These are phyloP conservation scores for Hypomesus transpacificus DNA, from an alignment of 2,113 vertebrate species.

Conservation along the genomic window DNA sequence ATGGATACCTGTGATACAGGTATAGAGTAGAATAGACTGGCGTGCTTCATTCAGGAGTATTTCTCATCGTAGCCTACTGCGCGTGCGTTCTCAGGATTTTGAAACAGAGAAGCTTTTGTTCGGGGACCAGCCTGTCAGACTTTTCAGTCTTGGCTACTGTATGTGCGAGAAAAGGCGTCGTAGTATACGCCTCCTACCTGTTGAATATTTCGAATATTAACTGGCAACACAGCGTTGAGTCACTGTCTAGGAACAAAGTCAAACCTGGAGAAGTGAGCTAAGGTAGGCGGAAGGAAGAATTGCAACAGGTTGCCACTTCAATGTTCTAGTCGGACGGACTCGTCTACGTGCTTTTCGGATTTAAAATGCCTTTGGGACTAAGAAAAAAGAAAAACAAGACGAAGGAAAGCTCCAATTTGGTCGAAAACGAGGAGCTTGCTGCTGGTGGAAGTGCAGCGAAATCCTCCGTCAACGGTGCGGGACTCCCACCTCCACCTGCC, in stretches of 20 bases:
- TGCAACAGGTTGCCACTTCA: conserved; percentile 61
- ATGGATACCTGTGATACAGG: too few species aligned
- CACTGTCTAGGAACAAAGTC: conserved; percentile 36
- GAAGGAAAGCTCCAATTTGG: conserved; percentile 73
- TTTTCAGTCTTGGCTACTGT: conserved; percentile 24
- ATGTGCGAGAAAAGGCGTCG: not conserved
- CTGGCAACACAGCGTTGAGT: conserved; percentile 15
- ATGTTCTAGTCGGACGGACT: conserved; percentile 48
- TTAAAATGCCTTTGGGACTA: conserved; percentile 83
- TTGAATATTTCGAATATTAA: conserved; percentile 43
- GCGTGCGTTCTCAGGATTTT: conserved; percentile 60
- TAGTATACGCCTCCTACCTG: conserved; percentile 53
- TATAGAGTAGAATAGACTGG: too few species aligned
- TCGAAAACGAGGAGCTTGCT: conserved; percentile 77
- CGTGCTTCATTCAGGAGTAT: too few species aligned
- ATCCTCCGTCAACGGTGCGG: conserved; percentile 50
- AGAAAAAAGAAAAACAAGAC: conserved; percentile 77
- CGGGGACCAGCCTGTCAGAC: conserved; percentile 41
- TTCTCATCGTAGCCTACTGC: conserved; percentile 42
- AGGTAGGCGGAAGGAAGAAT: conserved; percentile 40
- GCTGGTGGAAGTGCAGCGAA: conserved; percentile 50
- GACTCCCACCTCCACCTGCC: conserved; percentile 61
- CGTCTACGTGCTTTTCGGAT: conserved; percentile 24
- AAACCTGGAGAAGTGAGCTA: conserved; percentile 1
- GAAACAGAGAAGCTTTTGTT: conserved; percentile 69